Base-by-base conservation (phyloP, 2,888 invertebrate species). In the Dione juno region DNA sequence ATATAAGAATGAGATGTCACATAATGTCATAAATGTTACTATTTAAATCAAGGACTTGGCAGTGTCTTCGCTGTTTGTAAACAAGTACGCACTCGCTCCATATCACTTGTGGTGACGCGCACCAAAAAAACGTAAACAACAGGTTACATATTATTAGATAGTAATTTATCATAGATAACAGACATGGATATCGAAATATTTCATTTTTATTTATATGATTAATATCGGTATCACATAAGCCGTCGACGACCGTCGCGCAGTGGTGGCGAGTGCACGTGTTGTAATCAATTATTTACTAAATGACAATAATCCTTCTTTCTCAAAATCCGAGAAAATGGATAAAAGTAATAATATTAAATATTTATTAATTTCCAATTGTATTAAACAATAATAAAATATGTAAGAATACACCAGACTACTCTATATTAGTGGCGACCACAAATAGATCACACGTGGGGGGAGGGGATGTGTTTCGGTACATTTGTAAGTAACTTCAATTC, bases 11-110 rank as follows among this genome's bases (percentile, higher is more conserved):
- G 16, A 19, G 3, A 10, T 19, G 3, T n/a, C 37, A 37, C 1
- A n/a, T n/a, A n/a, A 11, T n/a, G 37, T 37, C 57, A 11, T 57
- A 40, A 57, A 57, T 37, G 16, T 16, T 16, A 16, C 37, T 40
- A 37, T 57, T 16, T 16, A 57, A 37, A 40, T 16, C 57, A 57
- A 57, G 57, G 16, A 57, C 57, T 57, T 57, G 57, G 57, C 57
- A 57, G 37, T 1, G 37, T 57, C 57, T 54, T 35, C 16, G 16
- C 37, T 57, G 57, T 57, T 57, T 57, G 57, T 40, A 57, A 57
- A 57, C 57, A 57, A n/a, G 11, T 57, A 57, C 57, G 57, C 57
- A 37, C 7, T 57, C 14, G 54, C 54, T n/a, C 19, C 16, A 9
- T 16, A 35, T 37, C 54, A n/a, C n/a, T 37, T 1, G 16, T 0